These are phyloP conservation scores for Muscicapa striata DNA, from an alignment of 2,797 vertebrate species.

Conservation along the genomic window DNA sequence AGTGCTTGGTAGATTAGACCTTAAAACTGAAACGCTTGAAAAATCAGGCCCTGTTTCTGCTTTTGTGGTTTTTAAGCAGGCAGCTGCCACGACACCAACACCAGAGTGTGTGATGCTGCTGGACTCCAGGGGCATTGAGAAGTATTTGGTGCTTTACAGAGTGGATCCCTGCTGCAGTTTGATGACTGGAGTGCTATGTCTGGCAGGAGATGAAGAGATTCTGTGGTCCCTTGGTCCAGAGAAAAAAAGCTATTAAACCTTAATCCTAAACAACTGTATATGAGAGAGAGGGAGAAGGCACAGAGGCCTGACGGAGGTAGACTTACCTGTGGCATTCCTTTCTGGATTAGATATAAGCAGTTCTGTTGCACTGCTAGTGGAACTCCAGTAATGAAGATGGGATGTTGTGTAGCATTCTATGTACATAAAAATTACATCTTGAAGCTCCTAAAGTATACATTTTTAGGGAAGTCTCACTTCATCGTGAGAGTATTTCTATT, in stretches of 20 bases:
- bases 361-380: not conserved
- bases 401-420: not conserved
- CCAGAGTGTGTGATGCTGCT: not conserved
- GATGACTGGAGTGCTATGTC: accelerated
- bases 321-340: not conserved
- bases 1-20: not conserved
- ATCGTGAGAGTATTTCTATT: not conserved
- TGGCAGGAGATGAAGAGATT: not conserved
- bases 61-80: not conserved
- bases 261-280: not conserved
- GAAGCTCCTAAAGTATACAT: not conserved
- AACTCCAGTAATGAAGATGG: not conserved
- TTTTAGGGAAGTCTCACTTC: not conserved
- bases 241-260: not conserved
- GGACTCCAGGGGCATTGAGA: not conserved
- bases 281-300: not conserved
- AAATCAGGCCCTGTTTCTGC: not conserved
- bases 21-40: not conserved
- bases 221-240: not conserved
- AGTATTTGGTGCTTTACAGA: not conserved
- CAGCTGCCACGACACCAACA: accelerated
- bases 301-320: not conserved
- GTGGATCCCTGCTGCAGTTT: not conserved
- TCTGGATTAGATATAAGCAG: not conserved
- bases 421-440: not conserved